Evolutionary conservation across 2,888 invertebrate genomes (phyloP).

Genomic region (Temnothorax rugatulus): DNA sequence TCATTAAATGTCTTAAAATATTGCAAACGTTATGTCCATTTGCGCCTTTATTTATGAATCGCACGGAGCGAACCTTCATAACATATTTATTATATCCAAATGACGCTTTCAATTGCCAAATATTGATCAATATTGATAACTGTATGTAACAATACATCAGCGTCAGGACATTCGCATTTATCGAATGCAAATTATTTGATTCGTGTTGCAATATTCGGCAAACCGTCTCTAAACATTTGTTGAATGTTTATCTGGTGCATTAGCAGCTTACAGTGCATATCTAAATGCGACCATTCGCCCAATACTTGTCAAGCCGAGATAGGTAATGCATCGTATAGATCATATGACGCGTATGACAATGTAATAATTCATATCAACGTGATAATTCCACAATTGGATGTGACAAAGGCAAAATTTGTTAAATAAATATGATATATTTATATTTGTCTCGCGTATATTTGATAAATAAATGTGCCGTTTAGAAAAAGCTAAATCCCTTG

Average conservation of each 20-base stretch:
- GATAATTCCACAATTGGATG: slow-evolving; percentile 40
- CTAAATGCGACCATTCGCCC: slow-evolving; percentile 52
- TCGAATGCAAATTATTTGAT: slow-evolving; percentile 57
- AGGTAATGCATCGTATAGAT: slow-evolving; percentile 56
- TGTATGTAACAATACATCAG: slow-evolving; percentile 53
- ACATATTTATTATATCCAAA: slow-evolving; percentile 42
- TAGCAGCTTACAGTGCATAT: slow-evolving; percentile 58
- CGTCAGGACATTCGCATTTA: slow-evolving; percentile 45
- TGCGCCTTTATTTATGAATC: slow-evolving; percentile 46
- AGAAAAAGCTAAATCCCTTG: neutral
- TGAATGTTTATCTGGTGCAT: slow-evolving; percentile 58
- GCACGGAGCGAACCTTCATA: slow-evolving; percentile 25
- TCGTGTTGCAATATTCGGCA: slow-evolving; percentile 55
- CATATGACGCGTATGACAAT: slow-evolving; percentile 51
- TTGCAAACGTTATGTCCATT: neutral
- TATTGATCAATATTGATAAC: slow-evolving; percentile 56
- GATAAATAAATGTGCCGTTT: slow-evolving; percentile 13
- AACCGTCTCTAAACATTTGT: slow-evolving; percentile 59
- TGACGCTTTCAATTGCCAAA: slow-evolving; percentile 41
- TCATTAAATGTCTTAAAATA: slow-evolving; percentile 27
- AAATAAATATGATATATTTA: slow-evolving; percentile 16
- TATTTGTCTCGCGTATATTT: neutral
- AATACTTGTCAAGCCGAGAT: slow-evolving; percentile 52
- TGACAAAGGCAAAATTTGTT: slow-evolving; percentile 51
- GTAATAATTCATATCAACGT: slow-evolving; percentile 52